Evolutionary conservation across 2,888 invertebrate genomes (phyloP).

Genomic region (Heliconius charithonia): DNA sequence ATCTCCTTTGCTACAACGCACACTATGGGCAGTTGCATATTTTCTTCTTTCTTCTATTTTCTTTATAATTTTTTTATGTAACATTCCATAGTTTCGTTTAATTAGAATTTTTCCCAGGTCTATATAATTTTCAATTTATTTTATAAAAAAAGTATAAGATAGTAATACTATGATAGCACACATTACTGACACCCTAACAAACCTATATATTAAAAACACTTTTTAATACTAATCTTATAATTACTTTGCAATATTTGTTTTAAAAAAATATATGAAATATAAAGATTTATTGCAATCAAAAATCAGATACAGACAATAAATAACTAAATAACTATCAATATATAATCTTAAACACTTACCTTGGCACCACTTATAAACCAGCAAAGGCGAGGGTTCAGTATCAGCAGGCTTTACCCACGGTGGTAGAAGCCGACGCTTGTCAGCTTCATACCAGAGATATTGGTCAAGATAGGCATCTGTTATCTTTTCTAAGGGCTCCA

Average conservation of each 20-base stretch:
- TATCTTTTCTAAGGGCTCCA: conserved; percentile 99
- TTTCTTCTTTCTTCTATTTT: conserved; percentile 33
- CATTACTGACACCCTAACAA: no score
- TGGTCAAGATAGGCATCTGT: conserved; percentile 99
- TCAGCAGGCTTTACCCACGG: conserved; percentile 99
- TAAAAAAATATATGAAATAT: no score
- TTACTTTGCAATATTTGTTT: no score
- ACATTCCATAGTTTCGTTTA: neutral
- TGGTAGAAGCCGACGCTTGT: conserved; percentile 97
- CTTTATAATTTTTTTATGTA: neutral
- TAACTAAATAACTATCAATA: no score
- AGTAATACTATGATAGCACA: no score
- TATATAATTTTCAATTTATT: no score
- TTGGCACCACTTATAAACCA: conserved; percentile 99
- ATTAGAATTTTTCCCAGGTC: neutral
- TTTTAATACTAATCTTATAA: no score
- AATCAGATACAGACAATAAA: no score
- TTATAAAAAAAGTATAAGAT: no score
- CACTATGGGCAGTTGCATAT: conserved; percentile 77
- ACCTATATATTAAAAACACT: no score
- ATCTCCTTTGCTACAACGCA: conserved; percentile 88
- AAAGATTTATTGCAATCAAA: no score
- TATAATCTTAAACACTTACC: conserved; percentile 78
- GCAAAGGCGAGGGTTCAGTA: conserved; percentile 96
- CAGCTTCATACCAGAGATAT: conserved; percentile 99